Percentiles rank a stretch among this genome's conserved stretches.
Conservation (phyloP, 2,797 vertebrate genomes). For the Coranthus polyacanthus region DNA sequence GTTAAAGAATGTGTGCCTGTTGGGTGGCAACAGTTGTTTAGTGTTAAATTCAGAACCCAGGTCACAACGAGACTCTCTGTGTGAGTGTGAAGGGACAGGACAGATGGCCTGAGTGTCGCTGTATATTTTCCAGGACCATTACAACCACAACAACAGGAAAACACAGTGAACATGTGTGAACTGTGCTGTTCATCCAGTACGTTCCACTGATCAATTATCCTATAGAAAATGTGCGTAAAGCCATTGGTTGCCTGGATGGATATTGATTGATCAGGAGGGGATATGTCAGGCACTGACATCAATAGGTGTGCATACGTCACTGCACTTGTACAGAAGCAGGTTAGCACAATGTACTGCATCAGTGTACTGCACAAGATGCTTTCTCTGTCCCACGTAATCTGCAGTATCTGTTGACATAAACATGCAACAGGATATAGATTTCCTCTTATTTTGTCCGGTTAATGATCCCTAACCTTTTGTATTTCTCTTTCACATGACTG, state of each 20-base stretch:
- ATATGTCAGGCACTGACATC: neutral
- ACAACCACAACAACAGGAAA: slow-evolving; percentile 9
- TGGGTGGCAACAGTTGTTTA: slow-evolving; percentile 44
- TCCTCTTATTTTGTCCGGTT: neutral
- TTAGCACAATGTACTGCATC: neutral
- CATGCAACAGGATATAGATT: neutral
- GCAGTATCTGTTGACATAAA: neutral
- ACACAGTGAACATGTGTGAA: neutral
- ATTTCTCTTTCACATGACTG: slow-evolving; percentile 80
- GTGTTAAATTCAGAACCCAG: slow-evolving; percentile 21
- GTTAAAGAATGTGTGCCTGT: slow-evolving; percentile 46
- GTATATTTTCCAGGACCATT: neutral
- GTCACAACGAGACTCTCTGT: slow-evolving; percentile 15
- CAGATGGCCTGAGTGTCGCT: slow-evolving; percentile 29
- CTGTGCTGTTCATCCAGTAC: neutral
- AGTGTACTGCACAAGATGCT: neutral
- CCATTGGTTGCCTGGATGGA: slow-evolving; percentile 22
- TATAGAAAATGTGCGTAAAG: slow-evolving; percentile 30
- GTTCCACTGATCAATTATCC: slow-evolving; percentile 60
- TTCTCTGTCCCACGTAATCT: neutral
- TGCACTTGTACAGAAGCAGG: neutral
- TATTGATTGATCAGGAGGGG: slow-evolving; percentile 33
- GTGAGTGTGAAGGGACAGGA: slow-evolving; percentile 17
- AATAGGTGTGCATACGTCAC: neutral
- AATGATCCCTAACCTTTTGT: slow-evolving; percentile 75